A percentile compares a stretch with the other conserved stretches of the same genome.
Evolutionary conservation across 1,140 invertebrate species (phyloP).

Genomic region (Trinorchestia longiramus): DNA sequence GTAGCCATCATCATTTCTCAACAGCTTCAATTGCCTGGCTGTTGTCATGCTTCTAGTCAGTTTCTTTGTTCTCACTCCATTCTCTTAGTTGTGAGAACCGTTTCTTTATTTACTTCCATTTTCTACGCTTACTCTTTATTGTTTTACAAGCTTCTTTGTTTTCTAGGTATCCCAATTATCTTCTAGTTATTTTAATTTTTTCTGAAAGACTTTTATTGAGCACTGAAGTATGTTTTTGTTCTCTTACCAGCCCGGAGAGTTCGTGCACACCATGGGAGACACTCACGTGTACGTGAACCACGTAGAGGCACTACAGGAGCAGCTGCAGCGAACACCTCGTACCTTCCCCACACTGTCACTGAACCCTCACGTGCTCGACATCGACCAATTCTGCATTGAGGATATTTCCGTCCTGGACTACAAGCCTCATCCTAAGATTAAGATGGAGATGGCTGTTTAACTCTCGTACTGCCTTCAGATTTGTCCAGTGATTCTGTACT

Average conservation of each 20-base stretch:
- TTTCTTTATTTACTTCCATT: too few species aligned
- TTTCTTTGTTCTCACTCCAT: too few species aligned
- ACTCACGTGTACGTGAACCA: conserved; percentile 97
- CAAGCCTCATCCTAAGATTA: conserved; percentile 89
- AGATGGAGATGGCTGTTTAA: conserved; percentile 97
- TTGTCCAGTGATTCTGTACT: background rate
- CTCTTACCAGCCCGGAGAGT: conserved; percentile 85
- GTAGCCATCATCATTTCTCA: too few species aligned
- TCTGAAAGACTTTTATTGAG: too few species aligned
- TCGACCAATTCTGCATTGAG: conserved; percentile 90
- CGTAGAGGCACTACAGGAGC: conserved; percentile 85
- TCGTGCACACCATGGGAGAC: conserved; percentile 96
- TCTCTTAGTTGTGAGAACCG: too few species aligned
- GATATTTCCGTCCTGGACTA: conserved; percentile 93
- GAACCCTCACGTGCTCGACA: conserved; percentile 78
- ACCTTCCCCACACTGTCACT: conserved; percentile 88
- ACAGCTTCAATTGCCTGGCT: too few species aligned
- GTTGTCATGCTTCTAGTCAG: too few species aligned
- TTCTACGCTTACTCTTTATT: too few species aligned
- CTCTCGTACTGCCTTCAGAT: background rate
- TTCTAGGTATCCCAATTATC: too few species aligned
- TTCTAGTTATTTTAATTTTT: too few species aligned
- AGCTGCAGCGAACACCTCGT: conserved; percentile 83
- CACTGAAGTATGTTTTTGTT: background rate
- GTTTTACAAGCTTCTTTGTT: too few species aligned